Base-by-base conservation (phyloP, 2,797 vertebrate species). In the Pristis pectinata region DNA sequence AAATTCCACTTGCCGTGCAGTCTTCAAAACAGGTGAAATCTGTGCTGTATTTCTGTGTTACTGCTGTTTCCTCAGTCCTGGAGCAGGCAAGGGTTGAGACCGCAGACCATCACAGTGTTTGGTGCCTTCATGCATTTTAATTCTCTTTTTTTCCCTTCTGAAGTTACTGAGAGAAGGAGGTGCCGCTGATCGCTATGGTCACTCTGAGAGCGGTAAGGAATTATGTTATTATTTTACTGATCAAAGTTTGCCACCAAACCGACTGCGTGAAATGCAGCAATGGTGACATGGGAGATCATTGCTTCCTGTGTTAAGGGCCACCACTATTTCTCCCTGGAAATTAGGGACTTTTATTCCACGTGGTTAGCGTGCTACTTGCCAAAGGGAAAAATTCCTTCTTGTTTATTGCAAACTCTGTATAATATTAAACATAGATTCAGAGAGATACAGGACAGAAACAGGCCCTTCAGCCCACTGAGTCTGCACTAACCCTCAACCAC, bases 191-290 rank as follows among this genome's bases (percentile, higher is more conserved):
- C 59, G 74, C 79, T 24, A 98, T 98, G 97, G 95, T 97, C 95
- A 96, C 97, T 95, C 95, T 98, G 80, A 96, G 96, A 76, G 96
- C 97, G 97, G 97, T 97, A 96, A 96, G 95, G 95, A 41, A 34
- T 37, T 94, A 27, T 6, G 94, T 74, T 44, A 30, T 44, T 67
- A 0, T 37, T 61, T 94, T 15, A 77, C 56, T 56, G 15, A 24
- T 74, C 80, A 37, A 13, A 80, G 9, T 37, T 67, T 10, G 2
- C 41, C 5, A 11, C 41, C 53, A 76, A 19, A 59, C 37, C 56
- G 59, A 13, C 15, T 56, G 19, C n/a, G 53, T 6, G 53, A 56
- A 44, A 76, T n/a, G 7, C 10, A 49, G 67, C 11, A n/a, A n/a
- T 7, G 17, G 30, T 2, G 5, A 13, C 44, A 41, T 13, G 61